Base-by-base conservation (phyloP, 1,140 invertebrate genomes). In the Diplogasteroides magnus region DNA sequence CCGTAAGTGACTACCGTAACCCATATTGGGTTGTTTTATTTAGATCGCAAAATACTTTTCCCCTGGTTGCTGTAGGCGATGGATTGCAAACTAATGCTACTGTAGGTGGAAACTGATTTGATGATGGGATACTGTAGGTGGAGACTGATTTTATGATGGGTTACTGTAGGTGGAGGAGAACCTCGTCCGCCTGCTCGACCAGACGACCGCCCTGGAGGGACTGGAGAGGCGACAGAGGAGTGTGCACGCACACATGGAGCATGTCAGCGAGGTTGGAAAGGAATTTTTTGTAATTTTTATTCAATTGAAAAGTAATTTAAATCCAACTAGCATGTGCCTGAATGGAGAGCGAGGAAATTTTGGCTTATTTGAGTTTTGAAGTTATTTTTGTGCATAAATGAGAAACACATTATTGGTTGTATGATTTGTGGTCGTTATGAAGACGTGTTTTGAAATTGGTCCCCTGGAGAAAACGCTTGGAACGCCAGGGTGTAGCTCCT, bases 121-220 rank as follows among this genome's bases (percentile, higher is more conserved):
- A 0, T 15, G 19, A 0, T 62, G 15, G 26, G 23, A 19, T 64
- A 55, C 23, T 64, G 11, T 14, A 25, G 23, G 13, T 61, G 6
- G 11, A 48, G 11, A 11, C 11, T 26, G 23, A 27, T 27, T 27
- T 14, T 25, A n/a, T 2, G 11, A 11, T 1, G 15, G 28, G 11
- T 26, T 27, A 68, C 6, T 59, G 28, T 37, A 77, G 80, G 78
- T 81, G 1, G 79, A 81, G 65, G 80, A 80, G 28, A 83, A 81
- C 61, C 82, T 80, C 26, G 72, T 79, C 6, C 69, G 77, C 13
- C 64, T 81, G 11, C 68, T 81, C 23, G 79, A 81, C 62, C 79
- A 81, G 72, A 79, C 78, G 2, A 67, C 71, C 6, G 78, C 79
- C 23, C 82, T 81, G 29, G 79, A 81, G 64, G 62, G 73, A 6